Conservation (phyloP, 2,113 vertebrate genomes). For the Pantherophis guttatus region DNA sequence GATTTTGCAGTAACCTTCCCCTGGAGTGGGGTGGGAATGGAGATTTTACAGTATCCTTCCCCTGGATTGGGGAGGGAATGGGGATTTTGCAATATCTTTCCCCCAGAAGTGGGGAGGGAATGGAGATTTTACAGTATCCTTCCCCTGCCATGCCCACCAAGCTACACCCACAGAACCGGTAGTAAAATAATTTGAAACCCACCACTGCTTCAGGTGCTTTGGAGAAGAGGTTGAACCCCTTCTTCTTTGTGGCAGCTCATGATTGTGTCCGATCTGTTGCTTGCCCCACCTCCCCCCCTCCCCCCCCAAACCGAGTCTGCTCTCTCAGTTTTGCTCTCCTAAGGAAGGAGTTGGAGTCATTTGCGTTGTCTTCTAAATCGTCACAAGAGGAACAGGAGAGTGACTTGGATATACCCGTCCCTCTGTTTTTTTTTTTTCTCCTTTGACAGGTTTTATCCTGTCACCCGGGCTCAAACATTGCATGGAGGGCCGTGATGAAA, state of each 20-base stretch:
- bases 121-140: no score
- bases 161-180: no score
- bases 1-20: no score
- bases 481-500: constrained; percentile 78
- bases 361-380: not conserved
- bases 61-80: no score
- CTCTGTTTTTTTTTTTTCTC: constrained; percentile 66
- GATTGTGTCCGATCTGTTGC: constrained; percentile 51
- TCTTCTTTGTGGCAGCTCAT: not conserved
- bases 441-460: constrained; percentile 78
- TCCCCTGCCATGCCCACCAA: no score
- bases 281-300: constrained; percentile 66
- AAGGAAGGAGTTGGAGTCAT: not conserved
- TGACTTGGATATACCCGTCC: constrained; percentile 35
- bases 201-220: no score
- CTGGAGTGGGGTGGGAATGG: no score
- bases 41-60: no score
- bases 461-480: constrained; percentile 73
- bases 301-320: constrained; percentile 33
- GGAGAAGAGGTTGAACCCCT: no score
- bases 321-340: not conserved
- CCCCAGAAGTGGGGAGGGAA: no score
- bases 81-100: no score
- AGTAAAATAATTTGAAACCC: no score
- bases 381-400: constrained; percentile 13